These are phyloP conservation scores for Papilio glaucus DNA, from an alignment of 1,140 invertebrate species.

Conservation along the genomic window DNA sequence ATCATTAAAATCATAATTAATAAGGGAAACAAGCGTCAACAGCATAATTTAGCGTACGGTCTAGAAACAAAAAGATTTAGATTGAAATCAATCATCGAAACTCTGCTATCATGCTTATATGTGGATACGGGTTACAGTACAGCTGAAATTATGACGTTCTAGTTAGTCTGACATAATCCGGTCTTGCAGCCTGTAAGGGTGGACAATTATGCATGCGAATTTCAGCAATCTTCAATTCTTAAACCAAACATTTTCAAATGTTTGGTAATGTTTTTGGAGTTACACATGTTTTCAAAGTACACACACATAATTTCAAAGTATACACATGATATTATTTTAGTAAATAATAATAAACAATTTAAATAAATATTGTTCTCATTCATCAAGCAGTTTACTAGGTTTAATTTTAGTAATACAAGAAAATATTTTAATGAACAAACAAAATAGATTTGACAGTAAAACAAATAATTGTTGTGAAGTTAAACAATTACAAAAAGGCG, in stretches of 20 bases:
- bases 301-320: too few species aligned
- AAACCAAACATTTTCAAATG: too few species aligned
- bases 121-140: not conserved
- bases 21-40: not conserved
- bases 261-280: too few species aligned
- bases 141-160: not conserved
- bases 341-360: too few species aligned
- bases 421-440: not conserved
- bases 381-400: not conserved
- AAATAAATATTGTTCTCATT: not conserved
- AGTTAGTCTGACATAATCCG: too few species aligned
- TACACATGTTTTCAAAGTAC: too few species aligned
- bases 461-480: not conserved
- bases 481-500: slow-evolving; percentile 47
- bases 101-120: not conserved
- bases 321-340: too few species aligned
- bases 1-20: not conserved
- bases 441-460: not conserved
- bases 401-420: not conserved
- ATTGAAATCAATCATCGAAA: not conserved
- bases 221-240: too few species aligned
- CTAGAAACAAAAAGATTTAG: not conserved
- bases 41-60: not conserved
- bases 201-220: too few species aligned
- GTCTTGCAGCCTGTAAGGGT: too few species aligned